Evolutionary conservation across 2,797 vertebrate genomes (phyloP).

Genomic region (Triplophysa bombifrons): DNA sequence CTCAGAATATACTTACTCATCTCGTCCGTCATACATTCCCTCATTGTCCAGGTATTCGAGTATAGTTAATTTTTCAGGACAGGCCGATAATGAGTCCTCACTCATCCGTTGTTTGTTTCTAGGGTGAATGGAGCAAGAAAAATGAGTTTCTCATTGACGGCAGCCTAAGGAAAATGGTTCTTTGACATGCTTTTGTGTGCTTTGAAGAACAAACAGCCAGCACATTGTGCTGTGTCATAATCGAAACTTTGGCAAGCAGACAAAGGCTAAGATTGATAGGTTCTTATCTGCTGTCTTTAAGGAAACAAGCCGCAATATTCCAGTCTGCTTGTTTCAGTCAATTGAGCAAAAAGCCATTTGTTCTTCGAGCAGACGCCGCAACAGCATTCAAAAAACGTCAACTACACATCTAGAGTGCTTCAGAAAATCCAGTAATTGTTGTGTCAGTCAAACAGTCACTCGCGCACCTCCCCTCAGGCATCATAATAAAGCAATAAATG

Average conservation of each 20-base stretch:
- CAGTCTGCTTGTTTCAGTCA: slow-evolving; percentile 29
- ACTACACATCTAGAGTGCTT: not conserved
- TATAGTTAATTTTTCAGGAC: slow-evolving; percentile 52
- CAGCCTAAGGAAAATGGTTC: slow-evolving; percentile 73
- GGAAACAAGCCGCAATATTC: slow-evolving; percentile 57
- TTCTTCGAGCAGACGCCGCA: slow-evolving; percentile 21
- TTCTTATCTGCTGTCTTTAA: slow-evolving; percentile 64
- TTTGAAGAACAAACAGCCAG: slow-evolving; percentile 62
- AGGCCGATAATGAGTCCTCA: slow-evolving; percentile 65
- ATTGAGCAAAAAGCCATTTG: slow-evolving; percentile 32
- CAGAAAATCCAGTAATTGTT: slow-evolving; percentile 67
- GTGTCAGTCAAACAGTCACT: slow-evolving; percentile 66
- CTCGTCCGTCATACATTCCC: not conserved
- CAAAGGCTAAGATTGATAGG: slow-evolving; percentile 65
- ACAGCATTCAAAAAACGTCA: slow-evolving; percentile 8
- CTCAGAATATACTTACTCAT: slow-evolving; percentile 2
- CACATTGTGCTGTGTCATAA: slow-evolving; percentile 68
- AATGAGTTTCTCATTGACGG: slow-evolving; percentile 73
- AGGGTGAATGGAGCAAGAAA: slow-evolving; percentile 65
- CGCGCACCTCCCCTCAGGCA: not conserved
- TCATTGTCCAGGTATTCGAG: slow-evolving; percentile 45
- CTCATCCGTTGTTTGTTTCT: slow-evolving; percentile 63
- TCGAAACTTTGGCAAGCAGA: slow-evolving; percentile 66
- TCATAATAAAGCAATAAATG: not conserved
- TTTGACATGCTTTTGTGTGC: slow-evolving; percentile 67